phyloP scores from a whole-genome alignment of 1,140 invertebrate genomes.

The Theocolax elegans region DNA sequence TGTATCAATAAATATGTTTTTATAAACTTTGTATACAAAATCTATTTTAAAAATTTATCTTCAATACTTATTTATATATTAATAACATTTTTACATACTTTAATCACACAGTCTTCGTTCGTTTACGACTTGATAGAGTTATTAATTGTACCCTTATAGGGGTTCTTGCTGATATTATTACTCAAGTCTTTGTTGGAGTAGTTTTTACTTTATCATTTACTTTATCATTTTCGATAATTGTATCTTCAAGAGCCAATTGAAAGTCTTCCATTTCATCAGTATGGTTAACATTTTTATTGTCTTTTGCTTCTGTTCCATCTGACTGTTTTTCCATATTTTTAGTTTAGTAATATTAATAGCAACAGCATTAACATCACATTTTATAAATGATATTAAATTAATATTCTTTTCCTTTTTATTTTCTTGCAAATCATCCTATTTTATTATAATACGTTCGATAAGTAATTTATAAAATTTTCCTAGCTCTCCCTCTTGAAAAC shows the following conservation, averaged over 20 bases:
- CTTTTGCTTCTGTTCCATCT: slow-evolving; percentile 46
- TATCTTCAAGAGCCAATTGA: slow-evolving; percentile 74
- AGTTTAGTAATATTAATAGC: slow-evolving; percentile 57
- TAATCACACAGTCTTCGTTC: slow-evolving; percentile 62
- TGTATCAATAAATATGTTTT: slow-evolving; percentile 26
- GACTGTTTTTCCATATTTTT: slow-evolving; percentile 39
- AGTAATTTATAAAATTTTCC: slow-evolving; percentile 75
- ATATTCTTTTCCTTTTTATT: slow-evolving; percentile 46
- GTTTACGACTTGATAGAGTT: slow-evolving; percentile 80
- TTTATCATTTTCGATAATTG: slow-evolving; percentile 50
- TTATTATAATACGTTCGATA: slow-evolving; percentile 37
- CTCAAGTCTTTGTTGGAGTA: slow-evolving; percentile 55
- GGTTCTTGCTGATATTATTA: slow-evolving; percentile 65
- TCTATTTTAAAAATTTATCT: not conserved
- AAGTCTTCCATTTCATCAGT: slow-evolving; percentile 71
- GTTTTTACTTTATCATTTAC: slow-evolving; percentile 43
- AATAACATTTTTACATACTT: slow-evolving; percentile 1
- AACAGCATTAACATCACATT: slow-evolving; percentile 60
- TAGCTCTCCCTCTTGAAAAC: slow-evolving; percentile 85
- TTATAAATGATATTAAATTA: slow-evolving; percentile 40
- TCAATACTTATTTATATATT: not conserved
- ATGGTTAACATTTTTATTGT: slow-evolving; percentile 7
- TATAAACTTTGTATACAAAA: slow-evolving; percentile 14
- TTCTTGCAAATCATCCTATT: slow-evolving; percentile 52
- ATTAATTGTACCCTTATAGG: slow-evolving; percentile 77